Evolutionary conservation across 2,113 vertebrate genomes (phyloP), one percentile per base, ranked within the genome.

Genomic region (Dasypus novemcinctus): DNA sequence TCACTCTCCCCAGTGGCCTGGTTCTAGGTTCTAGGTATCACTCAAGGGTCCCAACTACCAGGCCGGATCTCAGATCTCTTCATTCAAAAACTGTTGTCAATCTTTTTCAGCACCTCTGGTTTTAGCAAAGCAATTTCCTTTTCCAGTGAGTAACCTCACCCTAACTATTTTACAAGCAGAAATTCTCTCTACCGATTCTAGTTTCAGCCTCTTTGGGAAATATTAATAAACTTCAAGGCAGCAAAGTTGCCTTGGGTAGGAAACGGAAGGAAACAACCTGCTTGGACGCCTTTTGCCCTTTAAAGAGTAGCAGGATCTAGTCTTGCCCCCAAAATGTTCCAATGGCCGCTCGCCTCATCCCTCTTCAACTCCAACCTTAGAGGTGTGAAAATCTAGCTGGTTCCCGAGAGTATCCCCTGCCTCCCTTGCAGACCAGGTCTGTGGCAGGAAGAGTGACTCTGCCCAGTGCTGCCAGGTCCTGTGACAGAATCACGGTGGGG

Each of bases 141-240:
- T 71, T 59, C 79, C n/a, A 75, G 13, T 38, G 72, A 82, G 6
- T 75, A 66, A 88, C 43, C 23, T 36, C 25, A 88, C 68, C 49
- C 57, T 64, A 41, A 21, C 72, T 23, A 38, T 80, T 79, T 89
- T 43, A 74, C 4, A 90, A 86, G 36, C 57, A 69, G 29, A 82
- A 49, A 41, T 38, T 74, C 90, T 27, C 68, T 20, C 68, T 20
- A 31, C 36, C 72, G 85, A 66, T 21, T 87, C 81, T 49, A 76
- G 43, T 76, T 92, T 81, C 36, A 79, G 69, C 27, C 36, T 80
- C 79, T 89, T 59, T 75, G 75, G 74, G 68, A 89, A 95, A 49
- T 21, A 36, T 36, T 25, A 80, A 52, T 46, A 31, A 15, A 54
- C 27, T 43, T 86, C 14, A 54, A 57, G 52, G 80, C 36, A 79